Conservation (phyloP, 2,888 invertebrate genomes). For the Bombylius discolor region DNA sequence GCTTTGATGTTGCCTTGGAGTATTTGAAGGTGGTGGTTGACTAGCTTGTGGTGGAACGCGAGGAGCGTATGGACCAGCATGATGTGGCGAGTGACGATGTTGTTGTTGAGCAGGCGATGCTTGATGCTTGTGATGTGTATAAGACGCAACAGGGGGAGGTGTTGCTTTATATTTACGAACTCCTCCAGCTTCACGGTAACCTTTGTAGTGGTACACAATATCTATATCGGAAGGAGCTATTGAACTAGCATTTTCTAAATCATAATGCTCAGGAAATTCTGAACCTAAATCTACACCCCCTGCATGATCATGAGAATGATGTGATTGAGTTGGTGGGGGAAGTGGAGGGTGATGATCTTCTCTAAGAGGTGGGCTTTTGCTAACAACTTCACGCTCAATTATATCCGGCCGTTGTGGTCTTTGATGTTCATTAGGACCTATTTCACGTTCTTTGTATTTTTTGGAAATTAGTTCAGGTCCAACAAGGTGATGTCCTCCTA, state of each 20-base stretch:
- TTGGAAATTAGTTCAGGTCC: conserved; percentile 78
- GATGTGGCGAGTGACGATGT: conserved; percentile 66
- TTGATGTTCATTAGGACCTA: conserved; percentile 55
- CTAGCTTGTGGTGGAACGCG: conserved; percentile 57
- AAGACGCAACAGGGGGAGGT: conserved; percentile 64
- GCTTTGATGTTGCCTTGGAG: conserved; percentile 66
- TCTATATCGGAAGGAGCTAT: conserved; percentile 97
- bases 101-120: conserved; percentile 49
- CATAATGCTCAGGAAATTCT: conserved; percentile 84
- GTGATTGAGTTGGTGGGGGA: conserved; percentile 55
- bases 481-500: conserved; percentile 62
- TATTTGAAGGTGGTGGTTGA: conserved; percentile 53
- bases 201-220: conserved; percentile 92
- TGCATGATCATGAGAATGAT: conserved; percentile 61
- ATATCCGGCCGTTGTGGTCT: conserved; percentile 85
- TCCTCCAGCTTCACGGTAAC: conserved; percentile 71
- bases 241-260: conserved; percentile 92
- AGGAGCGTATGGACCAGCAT: conserved; percentile 61
- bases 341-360: conserved; percentile 73
- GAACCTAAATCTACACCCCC: conserved; percentile 63
- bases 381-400: conserved; percentile 78
- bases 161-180: conserved; percentile 79
- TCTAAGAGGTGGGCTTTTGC: conserved; percentile 66
- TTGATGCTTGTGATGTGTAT: conserved; percentile 64
- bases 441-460: conserved; percentile 78